Evolutionary conservation across 2,797 vertebrate genomes (phyloP), one percentile per base, ranked within the genome.

Genomic region (Intellagama lesueurii): DNA sequence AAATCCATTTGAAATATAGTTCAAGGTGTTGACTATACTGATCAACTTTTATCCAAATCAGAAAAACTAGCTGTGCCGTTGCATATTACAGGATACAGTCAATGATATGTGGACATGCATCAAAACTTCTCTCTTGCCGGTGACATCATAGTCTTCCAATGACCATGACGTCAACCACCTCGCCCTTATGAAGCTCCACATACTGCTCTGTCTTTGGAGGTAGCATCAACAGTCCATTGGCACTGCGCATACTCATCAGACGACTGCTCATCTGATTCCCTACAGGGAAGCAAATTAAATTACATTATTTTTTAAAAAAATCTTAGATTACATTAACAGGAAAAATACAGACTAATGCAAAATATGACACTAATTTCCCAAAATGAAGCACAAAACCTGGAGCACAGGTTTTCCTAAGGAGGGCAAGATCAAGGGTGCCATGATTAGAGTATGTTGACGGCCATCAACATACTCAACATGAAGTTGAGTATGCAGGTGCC

Each of bases 51-150:
- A 98, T 98, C 98, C 98, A 98, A 98, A 99, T 99, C 98, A 98
- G 97, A 99, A 99, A 99, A 99, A 98, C 98, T 99, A 99, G 98
- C 98, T 99, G 99, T 99, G 98, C 98, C 98, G 94, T 99, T 99
- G 98, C 98, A 99, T 99, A 99, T 99, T 98, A 99, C 98, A 98
- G 98, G 98, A 98, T 98, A 97, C 97, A 99, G 98, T 99, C 98
- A 98, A 98, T 98, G 98, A 98, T 98, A 98, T 98, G 98, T 98
- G 98, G 98, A 99, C 99, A 99, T 99, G 98, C 99, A 99, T 98
- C 98, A 97, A 98, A 98, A 98, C 98, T 97, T 97, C 97, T 88
- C 97, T 97, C 96, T 92, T 94, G 96, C 93, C 94, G 95, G 95
- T 95, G 96, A 97, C 97, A 99, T 99, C 99, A 99, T 99, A 99